Evolutionary conservation across 2,888 invertebrate species (phyloP), one percentile per base, ranked within the genome.

Genomic region (Drosophila ustulata): DNA sequence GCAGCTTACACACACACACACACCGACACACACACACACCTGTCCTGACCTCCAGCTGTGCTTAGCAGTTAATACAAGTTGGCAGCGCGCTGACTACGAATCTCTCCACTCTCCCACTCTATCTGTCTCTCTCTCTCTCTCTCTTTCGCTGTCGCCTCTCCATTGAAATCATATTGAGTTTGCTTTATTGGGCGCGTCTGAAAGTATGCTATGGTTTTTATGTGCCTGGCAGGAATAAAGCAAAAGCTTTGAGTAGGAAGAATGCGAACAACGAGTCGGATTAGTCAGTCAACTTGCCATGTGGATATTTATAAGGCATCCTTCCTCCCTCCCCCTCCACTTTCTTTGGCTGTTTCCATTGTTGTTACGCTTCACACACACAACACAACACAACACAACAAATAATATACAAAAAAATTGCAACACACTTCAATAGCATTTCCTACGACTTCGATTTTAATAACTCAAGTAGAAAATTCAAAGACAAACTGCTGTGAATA

Each of bases 161-260:
- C 41, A 18, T 25, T 62, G 56, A 73, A 83, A 75, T 87, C 67
- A 75, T 78, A 81, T 87, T 76, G 66, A 43, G 66, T 46, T 74
- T 75, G 82, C 66, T 75, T 78, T 78, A 84, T 82, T 87, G 82
- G 72, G 84, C 72, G 49, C 47, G 62, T 71, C 52, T 66, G 51
- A 67, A 71, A 81, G 83, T 80, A 69, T 70, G 69, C 73, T 70
- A 66, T 59, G 78, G 46, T 81, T 78, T 76, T 72, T 70, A 75
- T 70, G 59, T 75, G 45, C 46, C 53, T 47, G 50, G 8, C 63
- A 11, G 26, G 43, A 37, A 30, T n/a, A 26, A 7, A 51, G 59
- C 30, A 43, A 41, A 23, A 13, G 59, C 56, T 64, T 39, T 8
- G 18, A 18, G 18, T 18, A n/a, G 37, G 11, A n/a, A 37, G 34